Conservation (phyloP, 2,797 vertebrate genomes). For the Mus spretus region DNA sequence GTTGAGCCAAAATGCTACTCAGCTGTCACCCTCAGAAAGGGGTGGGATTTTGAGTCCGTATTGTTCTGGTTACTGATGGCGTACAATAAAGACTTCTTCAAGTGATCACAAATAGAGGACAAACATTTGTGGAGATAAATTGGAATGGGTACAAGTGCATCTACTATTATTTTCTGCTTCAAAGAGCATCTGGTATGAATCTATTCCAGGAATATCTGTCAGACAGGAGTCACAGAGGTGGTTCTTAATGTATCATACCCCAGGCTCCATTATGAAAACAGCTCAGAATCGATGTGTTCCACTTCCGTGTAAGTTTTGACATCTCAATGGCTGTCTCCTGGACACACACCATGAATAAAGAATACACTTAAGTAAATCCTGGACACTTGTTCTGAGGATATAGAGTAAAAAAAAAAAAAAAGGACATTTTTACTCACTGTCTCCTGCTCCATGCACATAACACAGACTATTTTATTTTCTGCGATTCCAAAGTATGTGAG, state of each 20-base stretch:
- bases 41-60: background rate
- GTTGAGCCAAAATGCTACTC: background rate
- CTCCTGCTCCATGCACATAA: background rate
- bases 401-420: background rate
- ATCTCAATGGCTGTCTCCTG: background rate
- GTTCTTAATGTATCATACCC: background rate
- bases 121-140: background rate
- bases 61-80: background rate
- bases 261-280: slow-evolving; percentile 34
- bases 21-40: background rate
- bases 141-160: background rate
- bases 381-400: background rate
- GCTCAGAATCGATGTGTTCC: background rate
- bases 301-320: background rate
- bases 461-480: background rate
- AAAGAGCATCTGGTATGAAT: slow-evolving; percentile 29
- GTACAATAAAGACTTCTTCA: background rate
- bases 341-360: background rate
- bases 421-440: background rate
- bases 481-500: background rate
- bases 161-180: slow-evolving; percentile 33
- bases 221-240: background rate
- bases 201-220: background rate
- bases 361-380: background rate
- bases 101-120: background rate